Evolutionary conservation across 2,113 vertebrate genomes (phyloP).

Genomic region (Tragelaphus strepsiceros): DNA sequence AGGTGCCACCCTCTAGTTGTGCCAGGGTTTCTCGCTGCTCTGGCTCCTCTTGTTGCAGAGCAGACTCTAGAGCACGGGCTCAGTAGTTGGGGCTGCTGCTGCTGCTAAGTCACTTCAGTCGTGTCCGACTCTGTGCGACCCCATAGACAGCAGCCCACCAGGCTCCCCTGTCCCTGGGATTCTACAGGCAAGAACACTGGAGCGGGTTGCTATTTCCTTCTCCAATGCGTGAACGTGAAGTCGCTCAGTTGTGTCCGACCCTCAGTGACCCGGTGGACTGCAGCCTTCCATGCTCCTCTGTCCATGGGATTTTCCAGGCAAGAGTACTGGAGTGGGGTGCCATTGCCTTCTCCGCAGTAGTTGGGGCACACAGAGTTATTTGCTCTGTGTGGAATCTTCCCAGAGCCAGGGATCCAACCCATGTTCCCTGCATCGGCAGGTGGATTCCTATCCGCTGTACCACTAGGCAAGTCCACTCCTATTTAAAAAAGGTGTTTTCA

Average conservation of each 20-base stretch:
- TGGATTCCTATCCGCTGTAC: not conserved
- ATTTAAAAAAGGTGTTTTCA: constrained; percentile 11
- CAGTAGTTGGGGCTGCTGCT: not conserved
- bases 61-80: not conserved
- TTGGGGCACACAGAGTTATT: not conserved
- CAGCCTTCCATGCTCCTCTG: rapidly evolving
- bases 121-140: too few species aligned
- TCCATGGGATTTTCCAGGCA: too few species aligned
- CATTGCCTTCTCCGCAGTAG: not conserved
- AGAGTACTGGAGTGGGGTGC: too few species aligned
- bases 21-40: not conserved
- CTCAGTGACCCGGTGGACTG: too few species aligned
- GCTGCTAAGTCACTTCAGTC: too few species aligned
- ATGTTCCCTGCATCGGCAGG: not conserved
- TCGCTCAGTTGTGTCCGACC: too few species aligned
- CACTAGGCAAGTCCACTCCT: not conserved
- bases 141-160: too few species aligned
- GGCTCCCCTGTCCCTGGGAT: too few species aligned
- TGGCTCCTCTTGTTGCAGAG: not conserved
- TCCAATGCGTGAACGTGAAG: too few species aligned
- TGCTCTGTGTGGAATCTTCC: not conserved
- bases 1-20: not conserved
- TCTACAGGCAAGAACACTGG: too few species aligned
- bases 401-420: not conserved
- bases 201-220: too few species aligned